These are phyloP conservation scores for Acipenser oxyrinchus DNA, from an alignment of 2,797 vertebrate species.

Conservation along the genomic window DNA sequence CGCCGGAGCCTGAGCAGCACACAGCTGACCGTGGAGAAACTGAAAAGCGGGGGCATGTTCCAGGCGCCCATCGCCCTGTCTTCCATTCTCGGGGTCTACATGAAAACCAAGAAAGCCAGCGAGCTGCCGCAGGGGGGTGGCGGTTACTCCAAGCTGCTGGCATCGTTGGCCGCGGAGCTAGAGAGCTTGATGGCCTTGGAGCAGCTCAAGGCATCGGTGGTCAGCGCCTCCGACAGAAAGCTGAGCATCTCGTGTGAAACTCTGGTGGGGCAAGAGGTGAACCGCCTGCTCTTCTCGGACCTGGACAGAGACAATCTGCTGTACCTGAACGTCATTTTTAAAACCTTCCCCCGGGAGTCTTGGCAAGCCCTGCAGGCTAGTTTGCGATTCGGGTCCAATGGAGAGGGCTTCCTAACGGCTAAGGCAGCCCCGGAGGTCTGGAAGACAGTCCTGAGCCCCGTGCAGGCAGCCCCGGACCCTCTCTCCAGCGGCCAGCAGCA, in stretches of 20 bases:
- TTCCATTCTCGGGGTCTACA: slow-evolving; percentile 71
- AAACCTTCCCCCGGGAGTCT: slow-evolving; percentile 69
- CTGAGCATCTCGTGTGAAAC: slow-evolving; percentile 63
- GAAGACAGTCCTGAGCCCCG: slow-evolving; percentile 74
- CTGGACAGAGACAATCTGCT: slow-evolving; percentile 68
- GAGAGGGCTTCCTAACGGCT: slow-evolving; percentile 67
- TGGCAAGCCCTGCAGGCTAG: slow-evolving; percentile 71
- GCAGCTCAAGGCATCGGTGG: slow-evolving; percentile 70
- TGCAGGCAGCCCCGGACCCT: slow-evolving; percentile 23
- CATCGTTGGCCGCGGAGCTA: slow-evolving; percentile 69
- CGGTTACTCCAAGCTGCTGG: slow-evolving; percentile 59
- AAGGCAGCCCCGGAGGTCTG: slow-evolving; percentile 77
- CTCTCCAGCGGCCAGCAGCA: slow-evolving; percentile 47
- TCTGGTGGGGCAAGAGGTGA: slow-evolving; percentile 80
- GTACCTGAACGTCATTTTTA: slow-evolving; percentile 81
- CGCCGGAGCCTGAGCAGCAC: slow-evolving; percentile 84
- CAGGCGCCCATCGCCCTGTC: slow-evolving; percentile 82
- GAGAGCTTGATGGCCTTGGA: slow-evolving; percentile 75
- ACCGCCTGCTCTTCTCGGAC: slow-evolving; percentile 70
- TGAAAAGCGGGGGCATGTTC: slow-evolving; percentile 79
- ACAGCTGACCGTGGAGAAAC: slow-evolving; percentile 76
- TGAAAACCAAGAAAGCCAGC: slow-evolving; percentile 43
- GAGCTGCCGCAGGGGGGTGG: slow-evolving; percentile 38
- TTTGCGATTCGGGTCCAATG: slow-evolving; percentile 73
- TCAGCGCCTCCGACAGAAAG: slow-evolving; percentile 60